Percentiles rank a stretch among this genome's conserved stretches.
These are phyloP conservation scores for Gerris lacustris DNA, from an alignment of 2,888 invertebrate species.

Conservation along the genomic window DNA sequence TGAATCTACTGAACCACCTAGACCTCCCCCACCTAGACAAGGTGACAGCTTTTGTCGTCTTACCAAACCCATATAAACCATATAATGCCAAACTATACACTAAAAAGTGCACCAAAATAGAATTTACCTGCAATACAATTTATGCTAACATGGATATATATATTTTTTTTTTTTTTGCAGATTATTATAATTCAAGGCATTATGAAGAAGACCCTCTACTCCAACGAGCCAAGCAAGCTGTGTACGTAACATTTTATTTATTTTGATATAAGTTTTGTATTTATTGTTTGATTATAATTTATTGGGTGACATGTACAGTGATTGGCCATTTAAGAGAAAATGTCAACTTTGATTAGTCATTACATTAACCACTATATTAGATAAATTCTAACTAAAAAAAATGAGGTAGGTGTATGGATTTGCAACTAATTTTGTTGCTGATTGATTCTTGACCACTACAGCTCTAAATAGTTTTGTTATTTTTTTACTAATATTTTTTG, in stretches of 20 bases:
- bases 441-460: no score
- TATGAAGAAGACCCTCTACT: slow-evolving; percentile 70
- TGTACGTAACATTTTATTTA: slow-evolving; percentile 43
- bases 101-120: neutral
- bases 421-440: no score
- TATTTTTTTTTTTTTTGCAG: slow-evolving; percentile 39
- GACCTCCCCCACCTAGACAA: slow-evolving; percentile 78
- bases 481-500: no score
- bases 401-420: no score
- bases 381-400: no score
- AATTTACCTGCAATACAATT: neutral
- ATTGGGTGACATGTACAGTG: neutral
- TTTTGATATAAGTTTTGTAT: neutral
- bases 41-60: slow-evolving; percentile 39
- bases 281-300: slow-evolving; percentile 2
- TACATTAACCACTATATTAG: no score
- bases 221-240: slow-evolving; percentile 61
- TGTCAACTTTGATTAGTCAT: no score
- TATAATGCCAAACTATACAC: neutral
- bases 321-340: no score
- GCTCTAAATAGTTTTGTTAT: no score
- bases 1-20: slow-evolving; percentile 51
- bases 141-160: neutral
- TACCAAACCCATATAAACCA: neutral
- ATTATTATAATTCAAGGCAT: slow-evolving; percentile 68